Evolutionary conservation across 2,113 vertebrate genomes (phyloP).

Genomic region (Antechinus flavipes): DNA sequence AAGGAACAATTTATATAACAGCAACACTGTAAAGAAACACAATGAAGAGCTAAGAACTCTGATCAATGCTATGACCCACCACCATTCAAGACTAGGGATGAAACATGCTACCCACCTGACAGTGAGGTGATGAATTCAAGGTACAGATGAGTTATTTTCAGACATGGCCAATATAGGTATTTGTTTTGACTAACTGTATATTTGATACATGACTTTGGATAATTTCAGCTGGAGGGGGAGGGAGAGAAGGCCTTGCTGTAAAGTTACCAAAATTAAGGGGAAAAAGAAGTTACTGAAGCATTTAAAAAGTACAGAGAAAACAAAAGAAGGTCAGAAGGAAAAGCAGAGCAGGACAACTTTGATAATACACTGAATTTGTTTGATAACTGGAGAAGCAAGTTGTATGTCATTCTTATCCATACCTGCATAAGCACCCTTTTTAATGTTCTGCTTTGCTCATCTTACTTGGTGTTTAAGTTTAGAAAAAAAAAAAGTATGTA

Average conservation of each 20-base stretch:
- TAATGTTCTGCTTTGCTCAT: background rate
- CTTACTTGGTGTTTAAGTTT: background rate
- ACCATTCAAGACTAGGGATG: background rate
- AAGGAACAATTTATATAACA: background rate
- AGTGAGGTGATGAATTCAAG: background rate
- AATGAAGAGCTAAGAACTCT: background rate
- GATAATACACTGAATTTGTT: background rate
- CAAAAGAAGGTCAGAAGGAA: background rate
- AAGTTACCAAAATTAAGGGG: background rate
- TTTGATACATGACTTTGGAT: background rate
- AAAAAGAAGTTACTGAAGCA: background rate
- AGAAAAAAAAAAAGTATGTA: conserved; percentile 17
- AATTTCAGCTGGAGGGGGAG: background rate
- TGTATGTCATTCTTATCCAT: too few relatives aligned
- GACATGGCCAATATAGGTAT: background rate
- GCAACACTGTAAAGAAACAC: background rate
- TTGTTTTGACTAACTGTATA: background rate
- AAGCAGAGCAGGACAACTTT: background rate
- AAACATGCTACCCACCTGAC: background rate
- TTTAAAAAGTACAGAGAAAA: background rate
- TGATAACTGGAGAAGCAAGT: background rate
- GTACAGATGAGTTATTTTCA: background rate
- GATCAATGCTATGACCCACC: background rate
- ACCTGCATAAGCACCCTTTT: background rate
- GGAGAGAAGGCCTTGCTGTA: background rate